Base-by-base conservation (phyloP, 30 jellyfish, hydroid and myxozoan species). In the Cassiopea andromeda region DNA sequence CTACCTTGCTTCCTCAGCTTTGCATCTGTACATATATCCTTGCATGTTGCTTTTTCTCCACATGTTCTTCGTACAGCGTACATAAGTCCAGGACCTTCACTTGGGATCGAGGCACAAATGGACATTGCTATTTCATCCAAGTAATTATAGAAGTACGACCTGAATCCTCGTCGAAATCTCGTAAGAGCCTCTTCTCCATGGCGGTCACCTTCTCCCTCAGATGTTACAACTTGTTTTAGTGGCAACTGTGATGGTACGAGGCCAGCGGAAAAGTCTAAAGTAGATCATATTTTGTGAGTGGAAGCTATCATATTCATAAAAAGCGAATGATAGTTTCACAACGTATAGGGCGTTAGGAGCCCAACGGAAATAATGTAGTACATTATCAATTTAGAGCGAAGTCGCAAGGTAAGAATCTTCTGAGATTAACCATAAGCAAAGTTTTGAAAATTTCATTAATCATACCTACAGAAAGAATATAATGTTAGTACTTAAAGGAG, bases 61-160 rank as follows among this genome's bases (percentile, higher is more conserved):
- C 99, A 96, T n/a, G 99, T 96, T 86, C 99, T 75, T 48, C 99
- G 89, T 1, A 96, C 99, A 64, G 99, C 99, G 72, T 96, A 96
- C 58, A 96, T 54, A 82, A 96, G 84, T 1, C 99, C 99, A 73
- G 99, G 99, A n/a, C 99, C 99, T 89, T 96, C 99, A 60, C 99
- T 91, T 75, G 99, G 99, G 43, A 96, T 92, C 48, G 99, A 92
- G 44, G 99, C 99, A 66, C 99, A 96, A 19, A 96, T 96, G 9
- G 99, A 93, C 99, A 96, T 96, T 54, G 99, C 99, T 58, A 96
- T 96, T 73, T 96, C 99, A 81, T 96, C 99, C 47, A 96, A 91
- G 48, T 96, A 96, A 85, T 96, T 96, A 87, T 96, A 96, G 86
- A 96, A 96, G 76, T 96, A 96, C 6, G 99, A 92, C 58, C 99